phyloP scores from a whole-genome alignment of 1,140 invertebrate species.

The Mercenaria mercenaria region DNA sequence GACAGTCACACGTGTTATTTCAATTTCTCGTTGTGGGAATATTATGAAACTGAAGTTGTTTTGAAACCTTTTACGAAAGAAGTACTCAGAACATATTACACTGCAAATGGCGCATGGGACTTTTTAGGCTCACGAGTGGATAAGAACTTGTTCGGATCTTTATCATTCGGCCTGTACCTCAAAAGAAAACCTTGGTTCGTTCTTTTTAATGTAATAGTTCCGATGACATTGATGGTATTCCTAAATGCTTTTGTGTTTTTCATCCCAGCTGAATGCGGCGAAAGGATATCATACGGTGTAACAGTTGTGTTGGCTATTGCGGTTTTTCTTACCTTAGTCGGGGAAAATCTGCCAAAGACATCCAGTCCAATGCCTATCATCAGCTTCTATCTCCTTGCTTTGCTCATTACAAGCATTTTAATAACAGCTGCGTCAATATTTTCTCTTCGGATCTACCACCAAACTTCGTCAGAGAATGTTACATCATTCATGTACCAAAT shows the following conservation, averaged over 20 bases:
- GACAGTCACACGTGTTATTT: conserved; percentile 99
- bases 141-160: not conserved
- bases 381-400: conserved; percentile 21
- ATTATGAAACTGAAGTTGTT: not conserved
- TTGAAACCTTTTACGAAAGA: not conserved
- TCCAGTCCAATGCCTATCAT: conserved; percentile 53
- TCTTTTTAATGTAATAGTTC: conserved; percentile 62
- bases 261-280: conserved; percentile 62
- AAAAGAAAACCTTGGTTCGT: conserved; percentile 24
- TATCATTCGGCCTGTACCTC: conserved; percentile 10
- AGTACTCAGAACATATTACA: not conserved
- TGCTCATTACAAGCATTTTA: conserved; percentile 6
- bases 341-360: conserved; percentile 56
- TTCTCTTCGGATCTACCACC: conserved; percentile 17
- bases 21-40: not conserved
- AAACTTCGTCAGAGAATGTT: no score
- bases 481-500: no score
- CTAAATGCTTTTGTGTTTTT: conserved; percentile 62
- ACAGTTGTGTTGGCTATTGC: conserved; percentile 65
- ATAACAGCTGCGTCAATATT: conserved; percentile 24
- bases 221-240: conserved; percentile 56
- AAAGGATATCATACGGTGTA: conserved; percentile 61
- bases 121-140: not conserved
- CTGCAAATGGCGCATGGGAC: conserved; percentile 26
- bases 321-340: conserved; percentile 61